Evolutionary conservation across 2,888 invertebrate species (phyloP), one percentile per base, ranked within the genome.

Genomic region (Pterostichus madidus): DNA sequence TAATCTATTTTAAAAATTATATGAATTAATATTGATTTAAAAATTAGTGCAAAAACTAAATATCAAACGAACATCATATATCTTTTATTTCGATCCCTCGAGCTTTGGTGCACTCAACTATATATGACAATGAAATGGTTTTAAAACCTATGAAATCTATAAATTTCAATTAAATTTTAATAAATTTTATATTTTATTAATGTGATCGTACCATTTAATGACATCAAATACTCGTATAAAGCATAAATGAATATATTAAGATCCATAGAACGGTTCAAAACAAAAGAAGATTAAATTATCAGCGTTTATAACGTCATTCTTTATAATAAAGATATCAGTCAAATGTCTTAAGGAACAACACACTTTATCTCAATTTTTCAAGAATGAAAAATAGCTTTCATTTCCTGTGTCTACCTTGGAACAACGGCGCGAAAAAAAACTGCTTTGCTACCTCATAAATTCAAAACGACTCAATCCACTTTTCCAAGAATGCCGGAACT

Each of bases 321-420:
- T 64, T 64, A 61, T 32, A 35, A 35, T 64, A 64, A 64, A 64
- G 64, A 64, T n/a, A 64, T 64, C 64, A 64, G 64, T 64, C 64
- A 64, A 64, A 64, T 64, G 35, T 56, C 64, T 64, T 39, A 35
- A 4, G 35, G 35, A 35, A 32, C 64, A 35, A 64, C 64, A 64
- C 13, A 35, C 64, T 64, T 64, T 64, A 35, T 64, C 64, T 64
- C 64, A 64, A 64, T 64, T 64, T 64, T 64, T 64, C 64, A 64
- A 64, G 64, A 64, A 64, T 64, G 64, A 64, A 64, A 64, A 64
- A 64, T 64, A 6, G 64, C 64, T 64, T 64, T 64, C 64, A 64
- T 64, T 64, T 64, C n/a, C 64, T 64, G 64, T 13, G 10, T 64
- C 35, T 31, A 64, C 39, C 61, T 64, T 64, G 32, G 32, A 64